Percentiles rank a stretch among this genome's conserved stretches.
Conservation (phyloP, 2,113 vertebrate genomes). For the Notiomystis cincta region DNA sequence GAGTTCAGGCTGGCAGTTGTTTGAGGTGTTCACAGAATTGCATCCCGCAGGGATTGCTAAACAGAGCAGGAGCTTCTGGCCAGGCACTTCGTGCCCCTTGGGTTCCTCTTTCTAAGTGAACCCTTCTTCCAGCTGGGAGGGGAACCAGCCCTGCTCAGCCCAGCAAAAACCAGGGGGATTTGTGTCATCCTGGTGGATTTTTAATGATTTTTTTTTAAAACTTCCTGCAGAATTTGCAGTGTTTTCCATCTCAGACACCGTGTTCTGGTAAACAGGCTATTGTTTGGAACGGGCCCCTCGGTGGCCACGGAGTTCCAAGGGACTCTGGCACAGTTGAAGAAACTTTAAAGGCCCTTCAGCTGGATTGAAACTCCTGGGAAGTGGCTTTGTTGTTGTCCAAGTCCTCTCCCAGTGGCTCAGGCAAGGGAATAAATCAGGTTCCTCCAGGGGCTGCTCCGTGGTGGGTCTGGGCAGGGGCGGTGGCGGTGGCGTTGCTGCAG, state of each 20-base stretch:
- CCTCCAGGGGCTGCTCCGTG: not conserved
- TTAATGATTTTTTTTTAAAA: not conserved
- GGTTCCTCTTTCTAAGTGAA: not conserved
- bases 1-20: not conserved
- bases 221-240: not conserved
- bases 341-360: not conserved
- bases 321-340: not conserved
- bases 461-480: not conserved
- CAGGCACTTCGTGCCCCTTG: not conserved
- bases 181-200: not conserved
- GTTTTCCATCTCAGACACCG: not conserved
- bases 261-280: not conserved
- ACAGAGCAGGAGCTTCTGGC: not conserved
- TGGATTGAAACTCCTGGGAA: not conserved
- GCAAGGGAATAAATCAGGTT: not conserved
- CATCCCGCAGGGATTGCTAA: not conserved
- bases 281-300: not conserved
- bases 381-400: not conserved
- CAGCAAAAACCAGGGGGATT: not conserved
- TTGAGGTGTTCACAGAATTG: not conserved
- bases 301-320: not conserved
- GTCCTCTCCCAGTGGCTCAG: not conserved
- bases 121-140: not conserved
- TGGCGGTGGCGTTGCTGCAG: fast-evolving
- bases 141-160: not conserved